Conservation (phyloP, 2,888 invertebrate genomes). For the Pristionchus arcanus region DNA sequence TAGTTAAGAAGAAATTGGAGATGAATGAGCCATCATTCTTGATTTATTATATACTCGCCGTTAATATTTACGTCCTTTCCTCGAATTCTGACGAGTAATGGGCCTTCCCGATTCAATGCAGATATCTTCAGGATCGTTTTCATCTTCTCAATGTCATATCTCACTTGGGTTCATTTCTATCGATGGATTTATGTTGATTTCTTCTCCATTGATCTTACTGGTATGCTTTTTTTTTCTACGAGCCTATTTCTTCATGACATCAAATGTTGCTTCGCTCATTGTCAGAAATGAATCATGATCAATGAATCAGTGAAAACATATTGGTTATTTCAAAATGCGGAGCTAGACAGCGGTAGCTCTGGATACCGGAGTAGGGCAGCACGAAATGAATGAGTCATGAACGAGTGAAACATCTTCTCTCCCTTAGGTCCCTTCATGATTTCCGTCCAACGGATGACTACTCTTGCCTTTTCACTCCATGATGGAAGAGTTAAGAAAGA, state of each 20-base stretch:
- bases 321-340: not conserved
- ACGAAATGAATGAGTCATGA: not conserved
- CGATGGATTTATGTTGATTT: conserved; percentile 89
- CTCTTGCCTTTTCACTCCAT: conserved; percentile 92
- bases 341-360: not conserved
- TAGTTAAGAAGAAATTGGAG: not conserved
- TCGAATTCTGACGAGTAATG: too few species aligned
- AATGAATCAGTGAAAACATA: not conserved
- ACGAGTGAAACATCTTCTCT: not conserved
- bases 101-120: too few species aligned
- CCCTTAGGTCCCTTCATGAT: conserved; percentile 90
- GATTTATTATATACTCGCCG: not conserved
- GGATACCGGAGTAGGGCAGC: not conserved
- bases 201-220: conserved; percentile 94
- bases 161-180: conserved; percentile 91
- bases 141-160: conserved; percentile 89
- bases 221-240: conserved; percentile 80
- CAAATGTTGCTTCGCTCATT: conserved; percentile 52
- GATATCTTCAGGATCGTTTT: conserved; percentile 86
- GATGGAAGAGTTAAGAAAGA: conserved; percentile 87
- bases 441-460: conserved; percentile 91
- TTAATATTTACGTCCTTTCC: too few species aligned
- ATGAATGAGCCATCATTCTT: not conserved
- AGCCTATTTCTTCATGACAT: conserved; percentile 63
- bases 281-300: not conserved